Conservation (phyloP, 2,888 invertebrate genomes). For the Stenurella melanura region DNA sequence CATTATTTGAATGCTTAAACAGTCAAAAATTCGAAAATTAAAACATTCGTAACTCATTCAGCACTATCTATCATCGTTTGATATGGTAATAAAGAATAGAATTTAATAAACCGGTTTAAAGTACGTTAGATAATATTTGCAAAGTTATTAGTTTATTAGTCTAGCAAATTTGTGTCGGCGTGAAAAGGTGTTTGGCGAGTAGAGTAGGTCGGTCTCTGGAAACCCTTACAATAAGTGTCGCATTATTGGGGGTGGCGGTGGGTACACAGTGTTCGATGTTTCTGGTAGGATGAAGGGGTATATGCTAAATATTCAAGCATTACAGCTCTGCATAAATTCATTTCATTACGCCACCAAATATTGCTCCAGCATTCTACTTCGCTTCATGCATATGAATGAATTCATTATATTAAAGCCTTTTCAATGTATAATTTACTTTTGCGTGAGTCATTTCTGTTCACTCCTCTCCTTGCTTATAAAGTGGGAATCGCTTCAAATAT, state of each 20-base stretch:
- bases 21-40: too few species aligned
- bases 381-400: constrained; percentile 80
- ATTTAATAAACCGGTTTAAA: not conserved
- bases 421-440: constrained; percentile 82
- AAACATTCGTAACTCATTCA: too few species aligned
- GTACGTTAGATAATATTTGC: constrained; percentile 10
- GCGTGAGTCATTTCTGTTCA: constrained; percentile 79
- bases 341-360: constrained; percentile 80
- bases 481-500: constrained; percentile 71
- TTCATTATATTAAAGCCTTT: constrained; percentile 81
- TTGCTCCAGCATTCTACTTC: constrained; percentile 75
- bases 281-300: constrained; percentile 80
- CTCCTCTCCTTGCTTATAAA: constrained; percentile 65
- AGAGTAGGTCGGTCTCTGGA: constrained; percentile 32
- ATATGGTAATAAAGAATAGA: too few species aligned
- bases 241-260: constrained; percentile 64
- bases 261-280: constrained; percentile 70
- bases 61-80: too few species aligned
- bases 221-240: constrained; percentile 58
- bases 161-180: constrained; percentile 18
- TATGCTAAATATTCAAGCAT: constrained; percentile 78
- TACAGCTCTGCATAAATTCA: constrained; percentile 81
- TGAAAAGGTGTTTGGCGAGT: constrained; percentile 34
- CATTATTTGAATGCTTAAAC: too few species aligned
- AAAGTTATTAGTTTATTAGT: constrained; percentile 16